Base-by-base conservation (phyloP, 1,140 invertebrate species). In the Gryon sp. region DNA sequence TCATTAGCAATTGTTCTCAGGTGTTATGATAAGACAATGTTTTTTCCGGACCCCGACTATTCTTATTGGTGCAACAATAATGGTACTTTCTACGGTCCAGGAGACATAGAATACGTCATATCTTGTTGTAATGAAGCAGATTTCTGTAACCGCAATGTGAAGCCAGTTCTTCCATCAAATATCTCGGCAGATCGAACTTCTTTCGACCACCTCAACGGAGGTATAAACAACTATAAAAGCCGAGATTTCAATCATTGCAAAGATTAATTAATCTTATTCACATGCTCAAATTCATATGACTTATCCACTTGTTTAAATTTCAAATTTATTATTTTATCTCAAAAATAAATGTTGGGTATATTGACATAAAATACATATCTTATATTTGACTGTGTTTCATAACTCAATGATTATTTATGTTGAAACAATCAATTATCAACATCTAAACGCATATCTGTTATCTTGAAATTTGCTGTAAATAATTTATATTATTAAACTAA, bases 81-180 rank as follows among this genome's bases (percentile, higher is more conserved):
- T 32, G 77, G 79, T 63, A 84, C 82, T 20, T 80, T 84, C 26
- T 80, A 78, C 76, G 81, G 82, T 78, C 81, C 80, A 76, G 84
- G 80, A 24, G 86, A 80, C 48, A 65, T 76, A 50, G 80, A 84
- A 72, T 87, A 83, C 76, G 82, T 84, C 73, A 84, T 91, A 40
- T 83, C 85, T 65, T 92, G 91, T 86, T 92, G 91, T 85, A 82
- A 89, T 62, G 80, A 90, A 78, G 83, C 83, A 76, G 90, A 92
- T 88, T 91, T 87, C 84, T 92, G 91, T 88, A 92, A 92, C 86
- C 83, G 80, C 80, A 83, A 91, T 82, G 79, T 91, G 82, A 88
- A 83, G 82, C 89, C 88, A 66, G 75, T 76, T 55, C 81, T 88
- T 75, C 63, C 80, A 41, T 80, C 79, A 70, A 81, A 81, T 78